Conservation (phyloP, 2,113 vertebrate species). For the Neogale vison region DNA sequence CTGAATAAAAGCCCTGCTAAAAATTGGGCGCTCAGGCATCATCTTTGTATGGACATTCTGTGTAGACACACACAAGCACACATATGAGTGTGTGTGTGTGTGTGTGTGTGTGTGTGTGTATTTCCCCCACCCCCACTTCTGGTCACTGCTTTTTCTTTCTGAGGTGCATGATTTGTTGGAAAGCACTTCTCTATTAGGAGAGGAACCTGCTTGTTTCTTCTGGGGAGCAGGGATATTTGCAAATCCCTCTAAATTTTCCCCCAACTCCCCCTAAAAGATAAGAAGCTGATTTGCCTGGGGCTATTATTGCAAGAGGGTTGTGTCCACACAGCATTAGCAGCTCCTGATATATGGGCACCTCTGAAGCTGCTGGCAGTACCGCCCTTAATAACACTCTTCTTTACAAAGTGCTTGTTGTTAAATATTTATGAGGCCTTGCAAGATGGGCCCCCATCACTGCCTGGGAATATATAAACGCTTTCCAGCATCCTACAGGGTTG, state of each 20-base stretch:
- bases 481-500: not conserved
- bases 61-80: not conserved
- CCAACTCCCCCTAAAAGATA: not conserved
- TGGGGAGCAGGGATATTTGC: not conserved
- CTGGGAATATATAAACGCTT: not conserved
- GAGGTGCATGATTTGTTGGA: slow-evolving; percentile 26
- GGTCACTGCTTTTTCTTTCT: slow-evolving; percentile 32
- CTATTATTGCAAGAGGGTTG: slow-evolving; percentile 56
- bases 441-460: slow-evolving; percentile 20
- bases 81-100: no score
- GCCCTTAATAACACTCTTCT: slow-evolving; percentile 82
- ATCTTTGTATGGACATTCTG: not conserved
- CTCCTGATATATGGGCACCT: slow-evolving; percentile 76
- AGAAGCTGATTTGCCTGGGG: slow-evolving; percentile 56
- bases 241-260: slow-evolving; percentile 14
- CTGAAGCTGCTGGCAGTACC: slow-evolving; percentile 71
- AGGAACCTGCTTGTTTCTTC: not conserved
- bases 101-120: no score
- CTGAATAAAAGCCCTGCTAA: slow-evolving; percentile 46
- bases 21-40: not conserved
- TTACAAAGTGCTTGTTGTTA: slow-evolving; percentile 81
- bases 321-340: slow-evolving; percentile 52
- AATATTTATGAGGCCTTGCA: slow-evolving; percentile 83
- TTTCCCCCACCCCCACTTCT: not conserved
- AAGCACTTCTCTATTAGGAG: not conserved